Evolutionary conservation across 2,797 vertebrate genomes (phyloP), one percentile per base, ranked within the genome.

Genomic region (Oreochromis mossambicus): DNA sequence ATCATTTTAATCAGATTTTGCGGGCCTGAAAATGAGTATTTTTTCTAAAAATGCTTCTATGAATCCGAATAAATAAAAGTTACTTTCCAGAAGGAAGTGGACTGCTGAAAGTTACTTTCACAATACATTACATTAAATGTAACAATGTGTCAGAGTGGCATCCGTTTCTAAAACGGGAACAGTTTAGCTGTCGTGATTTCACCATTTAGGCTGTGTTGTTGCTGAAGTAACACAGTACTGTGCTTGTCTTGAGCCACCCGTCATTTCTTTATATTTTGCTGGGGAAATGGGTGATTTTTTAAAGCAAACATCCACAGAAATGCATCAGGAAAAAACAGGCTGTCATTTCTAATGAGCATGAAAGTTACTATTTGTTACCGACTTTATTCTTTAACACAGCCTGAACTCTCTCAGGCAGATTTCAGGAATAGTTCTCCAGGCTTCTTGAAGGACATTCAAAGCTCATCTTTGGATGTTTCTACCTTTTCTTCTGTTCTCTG

Each of bases 31-130:
- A 95, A 94, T 90, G 17, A 93, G 91, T 95, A 93, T 96, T 95
- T 96, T 96, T 96, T 96, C 92, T 95, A 95, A 96, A 95, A 93
- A 93, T 93, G 91, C 87, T 92, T 95, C 94, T 94, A 93, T 94
- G 88, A 94, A 92, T 95, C 90, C 87, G 77, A 94, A 94, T 94
- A 88, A 96, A 95, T 95, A 94, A 94, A 94, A 87, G 73, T 86
- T 86, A 93, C 89, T 94, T 94, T 92, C 88, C 92, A 94, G 61
- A 84, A 89, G 24, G 66, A 83, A 51, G 14, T 55, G 15, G 8
- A 7, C 86, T 29, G 12, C 79, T 26, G 15, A 17, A 41, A 54
- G 13, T 78, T 24, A 2, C 11, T 7, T 78, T 80, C 55, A 8
- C 80, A 51, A 17, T 79, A 24, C 70, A 34, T 75, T n/a, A 34